Conservation (phyloP, 2,113 vertebrate species). For the Corvus hawaiiensis region DNA sequence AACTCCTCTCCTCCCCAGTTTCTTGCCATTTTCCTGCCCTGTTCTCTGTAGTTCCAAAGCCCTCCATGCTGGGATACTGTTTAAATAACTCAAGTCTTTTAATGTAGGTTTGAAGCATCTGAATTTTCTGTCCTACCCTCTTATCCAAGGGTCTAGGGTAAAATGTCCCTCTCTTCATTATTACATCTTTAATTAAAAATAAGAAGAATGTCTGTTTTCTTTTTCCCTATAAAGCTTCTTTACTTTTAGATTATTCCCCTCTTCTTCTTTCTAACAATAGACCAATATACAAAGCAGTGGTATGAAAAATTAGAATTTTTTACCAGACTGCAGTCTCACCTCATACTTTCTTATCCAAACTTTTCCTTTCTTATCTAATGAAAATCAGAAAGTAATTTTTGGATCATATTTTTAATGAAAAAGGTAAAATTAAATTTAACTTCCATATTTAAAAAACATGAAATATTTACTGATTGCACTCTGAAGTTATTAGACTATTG, state of each 20-base stretch:
- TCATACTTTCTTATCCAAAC: neutral
- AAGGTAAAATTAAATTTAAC: neutral
- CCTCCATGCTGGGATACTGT: neutral
- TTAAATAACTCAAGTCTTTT: neutral
- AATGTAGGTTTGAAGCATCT: neutral
- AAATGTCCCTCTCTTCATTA: neutral
- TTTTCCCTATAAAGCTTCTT: neutral
- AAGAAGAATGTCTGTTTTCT: neutral
- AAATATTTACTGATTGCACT: neutral
- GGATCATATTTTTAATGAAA: neutral
- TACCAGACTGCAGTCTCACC: neutral
- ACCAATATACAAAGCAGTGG: neutral
- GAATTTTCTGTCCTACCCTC: neutral
- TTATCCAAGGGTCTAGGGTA: neutral
- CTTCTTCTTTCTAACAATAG: neutral
- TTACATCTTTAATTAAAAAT: neutral
- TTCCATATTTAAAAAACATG: neutral
- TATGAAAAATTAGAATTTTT: neutral
- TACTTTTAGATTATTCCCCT: neutral
- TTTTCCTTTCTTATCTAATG: neutral
- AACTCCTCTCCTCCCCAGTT: rapidly evolving
- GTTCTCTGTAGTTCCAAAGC: neutral
- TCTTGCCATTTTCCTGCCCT: neutral
- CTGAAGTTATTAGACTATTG: neutral
- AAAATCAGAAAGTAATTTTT: neutral